A percentile compares a stretch with the other conserved stretches of the same genome.
These are phyloP conservation scores for Oryzaephilus surinamensis DNA, from an alignment of 1,140 invertebrate genomes.

Conservation along the genomic window DNA sequence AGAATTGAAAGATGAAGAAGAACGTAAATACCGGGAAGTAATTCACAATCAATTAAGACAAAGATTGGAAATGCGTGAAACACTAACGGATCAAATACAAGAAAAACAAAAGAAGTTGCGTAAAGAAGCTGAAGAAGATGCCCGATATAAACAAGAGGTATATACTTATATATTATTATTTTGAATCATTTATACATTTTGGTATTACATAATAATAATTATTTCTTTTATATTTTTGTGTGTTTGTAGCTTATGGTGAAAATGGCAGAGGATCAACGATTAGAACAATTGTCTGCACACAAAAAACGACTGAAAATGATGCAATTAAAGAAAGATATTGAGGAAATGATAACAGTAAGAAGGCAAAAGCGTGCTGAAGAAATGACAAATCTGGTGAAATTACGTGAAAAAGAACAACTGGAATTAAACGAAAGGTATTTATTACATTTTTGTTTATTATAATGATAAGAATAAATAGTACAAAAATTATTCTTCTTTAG, in stretches of 20 bases:
- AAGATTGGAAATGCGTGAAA: slow-evolving; percentile 20
- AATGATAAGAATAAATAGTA: slow-evolving; percentile 8
- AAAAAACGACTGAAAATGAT: slow-evolving; percentile 30
- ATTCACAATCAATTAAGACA: slow-evolving; percentile 25
- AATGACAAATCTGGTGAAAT: slow-evolving; percentile 23
- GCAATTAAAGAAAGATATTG: slow-evolving; percentile 26
- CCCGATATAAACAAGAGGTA: slow-evolving; percentile 26
- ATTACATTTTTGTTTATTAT: slow-evolving; percentile 1
- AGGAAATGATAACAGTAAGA: slow-evolving; percentile 29
- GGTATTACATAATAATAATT: neutral
- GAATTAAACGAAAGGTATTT: slow-evolving; percentile 29
- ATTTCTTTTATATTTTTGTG: slow-evolving; percentile 8
- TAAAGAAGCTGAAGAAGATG: slow-evolving; percentile 25
- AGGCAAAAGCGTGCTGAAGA: slow-evolving; percentile 28
- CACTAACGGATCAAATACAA: slow-evolving; percentile 23
- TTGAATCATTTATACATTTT: neutral
- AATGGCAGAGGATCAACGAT: slow-evolving; percentile 27
- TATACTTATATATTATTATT: slow-evolving; percentile 22
- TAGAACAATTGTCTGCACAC: slow-evolving; percentile 32
- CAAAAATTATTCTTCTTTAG: slow-evolving; percentile 24
- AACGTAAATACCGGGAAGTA: slow-evolving; percentile 20
- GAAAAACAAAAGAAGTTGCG: slow-evolving; percentile 23
- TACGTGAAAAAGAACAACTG: slow-evolving; percentile 26
- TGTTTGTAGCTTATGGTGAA: slow-evolving; percentile 31
- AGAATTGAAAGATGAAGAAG: slow-evolving; percentile 26